Evolutionary conservation across 2,797 vertebrate genomes (phyloP).

Genomic region (Alcedo quadribrachys): DNA sequence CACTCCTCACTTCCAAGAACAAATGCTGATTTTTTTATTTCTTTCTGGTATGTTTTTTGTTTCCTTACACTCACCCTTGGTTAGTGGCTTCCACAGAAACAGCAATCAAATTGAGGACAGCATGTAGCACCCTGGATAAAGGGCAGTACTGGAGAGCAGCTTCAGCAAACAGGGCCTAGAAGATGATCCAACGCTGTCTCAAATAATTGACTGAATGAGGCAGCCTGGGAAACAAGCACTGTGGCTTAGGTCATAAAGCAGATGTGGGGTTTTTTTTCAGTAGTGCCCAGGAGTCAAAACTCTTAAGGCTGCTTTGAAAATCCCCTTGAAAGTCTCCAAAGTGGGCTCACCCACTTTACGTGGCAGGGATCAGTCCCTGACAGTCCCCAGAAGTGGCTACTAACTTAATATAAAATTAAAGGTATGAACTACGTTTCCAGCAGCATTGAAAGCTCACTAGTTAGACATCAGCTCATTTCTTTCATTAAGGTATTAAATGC

Average conservation of each 20-base stretch:
- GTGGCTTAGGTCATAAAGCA: constrained; percentile 1
- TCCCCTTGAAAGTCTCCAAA: background rate
- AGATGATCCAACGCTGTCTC: constrained; percentile 35
- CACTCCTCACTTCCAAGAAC: background rate
- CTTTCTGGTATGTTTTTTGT: background rate
- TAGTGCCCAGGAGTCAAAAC: background rate
- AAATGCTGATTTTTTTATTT: background rate
- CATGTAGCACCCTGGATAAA: constrained; percentile 26
- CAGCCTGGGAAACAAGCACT: constrained; percentile 44
- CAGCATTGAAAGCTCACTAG: background rate
- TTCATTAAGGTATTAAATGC: background rate
- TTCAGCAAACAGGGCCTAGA: background rate
- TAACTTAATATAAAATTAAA: background rate
- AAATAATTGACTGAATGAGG: constrained; percentile 11
- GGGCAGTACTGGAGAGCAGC: constrained; percentile 8
- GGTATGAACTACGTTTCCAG: background rate
- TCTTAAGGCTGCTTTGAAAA: background rate
- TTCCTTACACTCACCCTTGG: background rate
- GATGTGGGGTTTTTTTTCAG: background rate
- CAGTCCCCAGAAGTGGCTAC: background rate
- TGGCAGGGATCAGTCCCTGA: background rate
- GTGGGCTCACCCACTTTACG: background rate
- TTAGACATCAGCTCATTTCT: background rate
- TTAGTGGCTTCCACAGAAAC: constrained; percentile 14
- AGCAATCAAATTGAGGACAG: background rate